phyloP scores from a whole-genome alignment of 2,113 vertebrate genomes.

The Glaucidium brasilianum region DNA sequence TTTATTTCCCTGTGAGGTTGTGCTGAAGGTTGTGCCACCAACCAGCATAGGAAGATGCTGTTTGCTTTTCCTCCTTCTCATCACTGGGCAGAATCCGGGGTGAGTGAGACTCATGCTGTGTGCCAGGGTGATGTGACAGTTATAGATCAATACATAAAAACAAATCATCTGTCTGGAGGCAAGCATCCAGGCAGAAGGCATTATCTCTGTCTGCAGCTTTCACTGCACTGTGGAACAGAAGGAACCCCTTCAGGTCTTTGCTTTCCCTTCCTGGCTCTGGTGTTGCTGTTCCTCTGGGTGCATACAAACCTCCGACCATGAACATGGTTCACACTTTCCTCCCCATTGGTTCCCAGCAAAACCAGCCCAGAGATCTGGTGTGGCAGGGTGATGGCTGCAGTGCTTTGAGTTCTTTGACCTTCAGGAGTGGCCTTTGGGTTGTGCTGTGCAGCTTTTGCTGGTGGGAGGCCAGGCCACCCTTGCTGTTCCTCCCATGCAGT shows the following conservation, averaged over 20 bases:
- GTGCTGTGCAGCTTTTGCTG: neutral
- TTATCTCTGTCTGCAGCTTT: neutral
- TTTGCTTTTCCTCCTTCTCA: neutral
- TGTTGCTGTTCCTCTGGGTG: neutral
- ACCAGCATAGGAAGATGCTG: neutral
- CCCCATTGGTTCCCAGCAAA: neutral
- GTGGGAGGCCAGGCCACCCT: neutral
- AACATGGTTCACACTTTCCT: neutral
- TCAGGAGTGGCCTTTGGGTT: neutral
- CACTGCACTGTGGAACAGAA: neutral
- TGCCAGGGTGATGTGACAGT: neutral
- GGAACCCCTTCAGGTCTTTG: neutral
- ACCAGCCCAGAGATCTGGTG: neutral
- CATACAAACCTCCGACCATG: neutral
- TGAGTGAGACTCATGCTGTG: neutral
- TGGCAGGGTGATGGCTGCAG: neutral
- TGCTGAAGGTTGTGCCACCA: neutral
- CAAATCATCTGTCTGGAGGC: neutral
- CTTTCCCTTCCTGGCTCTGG: neutral
- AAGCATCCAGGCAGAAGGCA: neutral
- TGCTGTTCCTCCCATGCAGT: neutral
- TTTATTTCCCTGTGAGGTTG: neutral
- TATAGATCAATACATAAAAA: neutral
- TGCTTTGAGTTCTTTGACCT: neutral
- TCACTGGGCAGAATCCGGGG: neutral